Conservation (phyloP, 2,888 invertebrate species). For the Cephus runcator region DNA sequence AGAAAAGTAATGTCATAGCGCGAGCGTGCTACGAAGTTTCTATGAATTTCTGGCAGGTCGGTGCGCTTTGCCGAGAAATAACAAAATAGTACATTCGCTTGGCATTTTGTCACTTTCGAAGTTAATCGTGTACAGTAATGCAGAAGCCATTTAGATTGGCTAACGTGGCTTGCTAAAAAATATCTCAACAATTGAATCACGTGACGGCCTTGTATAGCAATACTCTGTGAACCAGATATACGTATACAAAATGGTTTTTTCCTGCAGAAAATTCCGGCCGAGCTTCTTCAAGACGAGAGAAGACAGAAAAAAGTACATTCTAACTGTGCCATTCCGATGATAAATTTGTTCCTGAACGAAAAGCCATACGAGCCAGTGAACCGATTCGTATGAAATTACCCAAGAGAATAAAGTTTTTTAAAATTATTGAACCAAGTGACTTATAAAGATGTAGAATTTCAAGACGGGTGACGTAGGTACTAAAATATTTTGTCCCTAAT, state of each 20-base stretch:
- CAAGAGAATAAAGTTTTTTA: not conserved
- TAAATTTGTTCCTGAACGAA: not conserved
- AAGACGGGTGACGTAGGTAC: not conserved
- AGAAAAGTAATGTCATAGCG: not conserved
- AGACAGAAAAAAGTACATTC: not conserved
- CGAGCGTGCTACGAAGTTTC: not conserved
- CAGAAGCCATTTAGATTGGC: not conserved
- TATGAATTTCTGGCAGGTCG: not conserved
- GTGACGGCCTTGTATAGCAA: not conserved
- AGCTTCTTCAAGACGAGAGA: not conserved
- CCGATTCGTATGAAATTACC: not conserved
- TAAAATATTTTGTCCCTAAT: not conserved
- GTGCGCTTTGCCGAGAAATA: not conserved
- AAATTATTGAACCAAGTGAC: not conserved
- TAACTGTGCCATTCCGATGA: not conserved
- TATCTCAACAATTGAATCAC: not conserved
- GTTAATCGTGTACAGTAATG: not conserved
- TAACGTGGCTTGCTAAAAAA: not conserved
- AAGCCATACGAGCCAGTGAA: not conserved
- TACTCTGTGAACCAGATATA: not conserved
- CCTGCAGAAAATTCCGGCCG: not conserved
- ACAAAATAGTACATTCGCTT: not conserved
- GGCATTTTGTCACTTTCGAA: not conserved
- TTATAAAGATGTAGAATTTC: not conserved
- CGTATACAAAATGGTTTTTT: not conserved